Base-by-base conservation (phyloP, 2,113 vertebrate genomes). In the Esox niger region DNA sequence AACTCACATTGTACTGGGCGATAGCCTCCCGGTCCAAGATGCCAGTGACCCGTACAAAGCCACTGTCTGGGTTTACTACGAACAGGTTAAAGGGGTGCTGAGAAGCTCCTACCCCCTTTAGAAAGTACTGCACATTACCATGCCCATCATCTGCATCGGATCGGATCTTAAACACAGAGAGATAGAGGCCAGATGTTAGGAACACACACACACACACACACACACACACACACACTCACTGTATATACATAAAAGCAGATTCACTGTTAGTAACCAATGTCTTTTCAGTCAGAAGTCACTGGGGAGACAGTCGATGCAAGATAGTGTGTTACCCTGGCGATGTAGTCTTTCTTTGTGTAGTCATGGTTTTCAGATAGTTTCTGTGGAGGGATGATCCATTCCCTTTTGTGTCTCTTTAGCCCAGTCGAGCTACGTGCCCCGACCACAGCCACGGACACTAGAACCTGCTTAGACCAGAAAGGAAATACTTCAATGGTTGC, bases 1-100 rank as follows among this genome's bases (percentile, higher is more conserved):
- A 15, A 74, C 89, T 91, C 65, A 92, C 91, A 33, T 72, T 82
- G 84, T 89, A 92, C 0, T 6, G 35, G 43, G 46, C 0, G 1
- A 91, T 88, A 0, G 0, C 0, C 82, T 98, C 96, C 71, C 96
- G 87, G 73, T 98, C 94, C 30, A 98, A 92, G 56, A 90, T 57
- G 9, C 87, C 29, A 13, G 91, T 97, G 66, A 98, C 88, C 30
- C 88, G 86, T 66, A 98, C 93, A 25, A 86, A 74, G 70, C 96
- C 96, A 2, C 82, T 94, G 20, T 60, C 38, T 15, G 75, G 57
- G 33, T 97, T 85, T 20, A 98, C 88, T 13, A 92, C 69, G 85
- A 98, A 98, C 49, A 96, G 84, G 33, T 93, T 82, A 4, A 79
- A 91, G 1, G 96, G 96, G 0, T 66, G 17, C n/a, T 69, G 9